phyloP scores from a whole-genome alignment of 2,797 vertebrate species.

The Pangasius sanitwongsei region DNA sequence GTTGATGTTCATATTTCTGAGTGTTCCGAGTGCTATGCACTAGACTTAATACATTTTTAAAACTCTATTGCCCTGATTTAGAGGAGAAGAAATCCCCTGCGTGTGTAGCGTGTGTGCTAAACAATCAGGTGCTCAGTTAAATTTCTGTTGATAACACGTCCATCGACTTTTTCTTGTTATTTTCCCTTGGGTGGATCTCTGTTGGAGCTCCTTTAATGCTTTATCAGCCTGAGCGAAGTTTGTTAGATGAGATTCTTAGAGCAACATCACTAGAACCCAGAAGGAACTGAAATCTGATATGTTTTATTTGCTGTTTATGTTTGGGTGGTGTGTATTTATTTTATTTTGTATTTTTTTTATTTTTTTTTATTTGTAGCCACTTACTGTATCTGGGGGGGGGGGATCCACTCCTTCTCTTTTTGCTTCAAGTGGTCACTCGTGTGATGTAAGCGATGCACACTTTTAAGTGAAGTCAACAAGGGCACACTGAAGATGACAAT shows the following conservation, averaged over 20 bases:
- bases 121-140: not conserved
- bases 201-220: constrained; percentile 75
- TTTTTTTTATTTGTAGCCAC: not conserved
- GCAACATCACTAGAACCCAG: not conserved
- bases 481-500: not conserved
- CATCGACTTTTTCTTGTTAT: constrained; percentile 52
- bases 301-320: not conserved
- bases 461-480: not conserved
- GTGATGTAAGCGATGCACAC: not conserved
- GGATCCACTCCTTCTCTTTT: too few species aligned
- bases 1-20: not conserved
- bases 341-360: not conserved
- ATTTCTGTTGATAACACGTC: not conserved
- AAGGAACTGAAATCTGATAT: not conserved
- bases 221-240: constrained; percentile 16
- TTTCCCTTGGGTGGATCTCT: constrained; percentile 77
- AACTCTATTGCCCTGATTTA: too few species aligned
- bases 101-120: not conserved
- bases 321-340: not conserved
- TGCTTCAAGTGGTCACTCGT: not conserved
- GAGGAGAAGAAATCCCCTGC: not conserved
- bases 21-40: not conserved
- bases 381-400: constrained; percentile 12
- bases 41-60: not conserved
- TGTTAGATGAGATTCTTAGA: not conserved